Evolutionary conservation across 2,113 vertebrate species (phyloP).

Genomic region (Dolichotis patagonum): DNA sequence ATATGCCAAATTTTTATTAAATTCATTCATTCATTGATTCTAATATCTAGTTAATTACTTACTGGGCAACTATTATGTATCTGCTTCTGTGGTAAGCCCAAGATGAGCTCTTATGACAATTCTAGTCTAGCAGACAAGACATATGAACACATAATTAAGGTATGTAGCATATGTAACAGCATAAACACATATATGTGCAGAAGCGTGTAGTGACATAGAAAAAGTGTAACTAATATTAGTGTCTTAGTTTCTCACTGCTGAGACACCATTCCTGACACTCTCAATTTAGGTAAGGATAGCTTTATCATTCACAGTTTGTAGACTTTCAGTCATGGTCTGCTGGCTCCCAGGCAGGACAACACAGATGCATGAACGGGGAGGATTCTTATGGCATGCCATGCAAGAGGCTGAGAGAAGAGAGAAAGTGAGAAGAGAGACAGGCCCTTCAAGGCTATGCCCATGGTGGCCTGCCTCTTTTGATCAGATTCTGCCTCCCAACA

Average conservation of each 20-base stretch:
- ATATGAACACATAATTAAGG: neutral
- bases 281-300: neutral
- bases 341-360: neutral
- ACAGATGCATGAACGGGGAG: too few species aligned
- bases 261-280: neutral
- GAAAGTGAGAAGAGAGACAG: neutral
- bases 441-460: neutral
- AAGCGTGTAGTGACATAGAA: neutral
- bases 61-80: neutral
- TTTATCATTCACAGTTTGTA: neutral
- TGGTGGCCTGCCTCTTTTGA: neutral
- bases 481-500: neutral
- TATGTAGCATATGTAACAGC: neutral
- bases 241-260: neutral
- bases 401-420: neutral
- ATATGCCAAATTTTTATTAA: neutral
- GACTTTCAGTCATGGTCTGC: neutral
- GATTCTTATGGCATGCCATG: neutral
- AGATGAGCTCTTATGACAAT: neutral
- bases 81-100: neutral
- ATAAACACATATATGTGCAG: neutral
- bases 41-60: constrained; percentile 32
- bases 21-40: neutral
- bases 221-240: neutral
- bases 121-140: neutral